Percentiles rank a stretch among this genome's conserved stretches.
Conservation (phyloP, 2,888 invertebrate genomes). For the Pterostichus niger region DNA sequence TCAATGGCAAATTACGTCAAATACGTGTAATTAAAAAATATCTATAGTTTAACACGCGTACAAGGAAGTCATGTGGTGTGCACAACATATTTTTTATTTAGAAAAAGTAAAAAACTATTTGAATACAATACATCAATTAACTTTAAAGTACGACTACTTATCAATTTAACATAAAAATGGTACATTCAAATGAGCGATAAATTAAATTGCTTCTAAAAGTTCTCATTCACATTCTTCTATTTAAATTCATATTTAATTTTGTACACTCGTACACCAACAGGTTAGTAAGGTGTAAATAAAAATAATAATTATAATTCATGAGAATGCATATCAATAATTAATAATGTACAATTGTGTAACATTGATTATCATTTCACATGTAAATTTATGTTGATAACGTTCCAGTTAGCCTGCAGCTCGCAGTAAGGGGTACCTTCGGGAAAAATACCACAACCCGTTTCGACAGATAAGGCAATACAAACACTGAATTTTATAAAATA, state of each 20-base stretch:
- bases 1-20: too few species aligned
- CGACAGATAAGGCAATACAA: slow-evolving; percentile 47
- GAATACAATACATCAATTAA: too few species aligned
- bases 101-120: too few species aligned
- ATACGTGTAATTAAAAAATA: too few species aligned
- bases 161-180: too few species aligned
- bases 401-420: slow-evolving; percentile 32
- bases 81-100: too few species aligned
- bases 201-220: too few species aligned
- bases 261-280: background rate
- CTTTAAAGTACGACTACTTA: too few species aligned
- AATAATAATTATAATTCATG: slow-evolving; percentile 29
- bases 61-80: too few species aligned
- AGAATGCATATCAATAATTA: slow-evolving; percentile 53
- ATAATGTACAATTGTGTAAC: slow-evolving; percentile 57
- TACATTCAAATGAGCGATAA: too few species aligned
- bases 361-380: slow-evolving; percentile 54
- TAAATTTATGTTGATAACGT: slow-evolving; percentile 61
- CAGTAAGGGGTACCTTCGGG: slow-evolving; percentile 37
- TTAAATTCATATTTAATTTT: too few species aligned
- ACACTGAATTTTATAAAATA: slow-evolving; percentile 52
- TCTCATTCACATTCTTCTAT: background rate
- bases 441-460: slow-evolving; percentile 55
- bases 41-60: too few species aligned
- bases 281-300: slow-evolving; percentile 3